Evolutionary conservation across 92 coral and sea anemone species (phyloP).

Genomic region (Palythoa grandiflora): DNA sequence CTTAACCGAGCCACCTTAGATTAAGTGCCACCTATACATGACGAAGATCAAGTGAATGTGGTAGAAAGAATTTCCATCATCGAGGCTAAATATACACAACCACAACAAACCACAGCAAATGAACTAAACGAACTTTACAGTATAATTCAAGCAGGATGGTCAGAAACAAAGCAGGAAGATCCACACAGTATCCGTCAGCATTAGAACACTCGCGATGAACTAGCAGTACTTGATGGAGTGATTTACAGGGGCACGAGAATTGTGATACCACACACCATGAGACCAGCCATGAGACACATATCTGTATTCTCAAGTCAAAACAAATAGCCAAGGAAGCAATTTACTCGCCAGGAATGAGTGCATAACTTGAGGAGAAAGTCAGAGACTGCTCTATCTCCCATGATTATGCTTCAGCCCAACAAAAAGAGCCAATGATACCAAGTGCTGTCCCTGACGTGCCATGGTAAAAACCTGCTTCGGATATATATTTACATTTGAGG

Average conservation of each 20-base stretch:
- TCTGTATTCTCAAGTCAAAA: conserved; percentile 65
- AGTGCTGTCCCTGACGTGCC: conserved; percentile 62
- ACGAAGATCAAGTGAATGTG: too few relatives aligned
- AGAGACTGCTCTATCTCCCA: conserved; percentile 56
- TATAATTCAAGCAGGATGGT: conserved; percentile 57
- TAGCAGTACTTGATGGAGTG: conserved; percentile 49
- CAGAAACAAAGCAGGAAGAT: conserved; percentile 55
- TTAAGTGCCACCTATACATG: too few relatives aligned
- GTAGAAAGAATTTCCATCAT: too few relatives aligned
- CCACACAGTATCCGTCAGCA: conserved; percentile 57
- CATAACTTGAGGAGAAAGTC: conserved; percentile 55
- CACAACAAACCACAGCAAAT: conserved; percentile 63
- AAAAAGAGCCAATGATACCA: conserved; percentile 70
- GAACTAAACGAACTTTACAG: conserved; percentile 63
- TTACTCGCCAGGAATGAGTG: conserved; percentile 73
- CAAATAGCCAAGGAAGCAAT: conserved; percentile 68
- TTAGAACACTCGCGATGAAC: conserved; percentile 60
- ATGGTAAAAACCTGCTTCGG: conserved; percentile 69
- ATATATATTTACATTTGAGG: conserved; percentile 64
- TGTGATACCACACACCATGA: conserved; percentile 69
- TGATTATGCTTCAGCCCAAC: conserved; percentile 57
- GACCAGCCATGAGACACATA: conserved; percentile 59
- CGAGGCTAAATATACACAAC: neutral
- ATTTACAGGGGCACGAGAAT: conserved; percentile 57
- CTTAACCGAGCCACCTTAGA: neutral